A percentile compares a stretch with the other conserved stretches of the same genome.
Evolutionary conservation across 2,888 invertebrate species (phyloP).

Genomic region (Andrena fulva): DNA sequence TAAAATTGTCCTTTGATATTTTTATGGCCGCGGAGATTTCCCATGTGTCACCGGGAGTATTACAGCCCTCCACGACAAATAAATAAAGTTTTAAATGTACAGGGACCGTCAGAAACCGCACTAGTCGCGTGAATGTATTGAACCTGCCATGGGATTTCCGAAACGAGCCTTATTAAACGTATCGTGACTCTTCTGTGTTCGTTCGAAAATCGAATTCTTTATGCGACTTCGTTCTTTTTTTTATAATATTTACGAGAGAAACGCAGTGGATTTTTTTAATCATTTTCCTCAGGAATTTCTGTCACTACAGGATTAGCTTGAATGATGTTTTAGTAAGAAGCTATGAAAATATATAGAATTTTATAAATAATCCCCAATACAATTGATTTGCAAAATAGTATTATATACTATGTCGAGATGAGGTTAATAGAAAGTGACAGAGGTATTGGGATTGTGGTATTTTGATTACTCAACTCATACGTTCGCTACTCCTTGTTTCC

Average conservation of each 20-base stretch:
- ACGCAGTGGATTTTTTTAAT: neutral
- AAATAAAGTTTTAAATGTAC: conserved; percentile 58
- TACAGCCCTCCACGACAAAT: conserved; percentile 47
- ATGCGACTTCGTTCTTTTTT: neutral
- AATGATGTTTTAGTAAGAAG: too few species aligned
- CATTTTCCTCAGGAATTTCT: neutral
- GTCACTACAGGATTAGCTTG: too few species aligned
- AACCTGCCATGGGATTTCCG: conserved; percentile 29
- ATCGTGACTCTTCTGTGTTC: neutral
- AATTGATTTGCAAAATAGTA: too few species aligned
- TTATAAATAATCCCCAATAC: too few species aligned
- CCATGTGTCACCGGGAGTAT: conserved; percentile 61
- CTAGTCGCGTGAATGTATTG: conserved; percentile 12
- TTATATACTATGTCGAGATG: too few species aligned
- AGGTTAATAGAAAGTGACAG: too few species aligned
- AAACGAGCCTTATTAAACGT: conserved; percentile 23
- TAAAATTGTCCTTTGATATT: conserved; percentile 54
- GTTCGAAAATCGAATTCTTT: conserved; percentile 30
- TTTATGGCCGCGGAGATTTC: conserved; percentile 58
- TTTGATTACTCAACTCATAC: too few species aligned
- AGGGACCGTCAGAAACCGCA: conserved; percentile 24
- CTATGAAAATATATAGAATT: too few species aligned
- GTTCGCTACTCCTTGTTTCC: too few species aligned
- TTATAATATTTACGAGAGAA: neutral
- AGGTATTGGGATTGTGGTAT: too few species aligned